Conservation (phyloP, 2,797 vertebrate genomes). For the Amblyraja radiata region DNA sequence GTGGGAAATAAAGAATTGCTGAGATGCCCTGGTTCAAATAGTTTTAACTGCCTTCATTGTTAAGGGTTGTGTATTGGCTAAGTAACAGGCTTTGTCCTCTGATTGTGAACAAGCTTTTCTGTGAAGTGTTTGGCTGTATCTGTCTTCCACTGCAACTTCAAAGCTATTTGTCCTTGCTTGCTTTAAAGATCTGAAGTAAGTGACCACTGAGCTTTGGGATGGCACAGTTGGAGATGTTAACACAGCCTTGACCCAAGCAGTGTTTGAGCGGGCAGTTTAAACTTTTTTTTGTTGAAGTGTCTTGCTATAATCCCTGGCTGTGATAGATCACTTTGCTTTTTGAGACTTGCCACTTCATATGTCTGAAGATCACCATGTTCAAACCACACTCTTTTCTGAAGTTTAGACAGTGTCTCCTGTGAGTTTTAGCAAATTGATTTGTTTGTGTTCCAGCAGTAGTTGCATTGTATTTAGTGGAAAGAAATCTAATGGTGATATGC, state of each 20-base stretch:
- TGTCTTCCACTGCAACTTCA: constrained; percentile 5
- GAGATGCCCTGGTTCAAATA: neutral
- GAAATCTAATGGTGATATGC: neutral
- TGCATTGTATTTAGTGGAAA: neutral
- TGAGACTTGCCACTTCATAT: neutral
- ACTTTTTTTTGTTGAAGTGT: neutral
- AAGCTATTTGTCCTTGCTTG: neutral
- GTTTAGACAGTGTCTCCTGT: neutral
- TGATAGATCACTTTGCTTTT: constrained; percentile 8
- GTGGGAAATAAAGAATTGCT: neutral
- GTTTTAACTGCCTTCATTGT: neutral
- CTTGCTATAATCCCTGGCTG: neutral
- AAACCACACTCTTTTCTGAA: neutral
- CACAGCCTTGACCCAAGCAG: constrained; percentile 2
- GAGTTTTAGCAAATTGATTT: neutral
- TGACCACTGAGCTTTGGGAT: neutral
- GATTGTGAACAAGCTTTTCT: neutral
- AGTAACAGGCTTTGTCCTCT: neutral
- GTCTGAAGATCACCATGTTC: neutral
- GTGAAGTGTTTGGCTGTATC: neutral
- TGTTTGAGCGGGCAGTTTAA: neutral
- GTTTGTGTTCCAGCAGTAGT: neutral
- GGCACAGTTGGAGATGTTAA: neutral
- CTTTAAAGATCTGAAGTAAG: constrained; percentile 7
- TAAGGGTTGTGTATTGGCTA: neutral